Evolutionary conservation across 2,113 vertebrate genomes (phyloP).

Genomic region (Nipponia nippon): DNA sequence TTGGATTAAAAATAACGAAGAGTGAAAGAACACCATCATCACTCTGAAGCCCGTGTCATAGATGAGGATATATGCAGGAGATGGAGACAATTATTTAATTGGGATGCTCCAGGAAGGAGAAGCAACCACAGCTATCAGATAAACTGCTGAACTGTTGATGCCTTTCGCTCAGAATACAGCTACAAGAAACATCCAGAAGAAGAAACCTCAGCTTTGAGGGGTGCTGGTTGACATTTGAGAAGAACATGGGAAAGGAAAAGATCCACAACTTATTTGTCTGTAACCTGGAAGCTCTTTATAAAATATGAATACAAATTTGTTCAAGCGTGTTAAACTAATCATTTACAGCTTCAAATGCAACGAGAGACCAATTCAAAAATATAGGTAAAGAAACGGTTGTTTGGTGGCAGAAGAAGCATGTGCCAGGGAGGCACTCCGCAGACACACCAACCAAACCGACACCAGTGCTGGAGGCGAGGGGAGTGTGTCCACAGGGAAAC

Average conservation of each 20-base stretch:
- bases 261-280: neutral
- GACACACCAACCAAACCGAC: neutral
- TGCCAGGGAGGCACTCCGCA: neutral
- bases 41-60: neutral
- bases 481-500: neutral
- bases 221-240: neutral
- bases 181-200: neutral
- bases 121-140: constrained; percentile 7
- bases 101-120: neutral
- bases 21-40: neutral
- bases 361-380: neutral
- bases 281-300: neutral
- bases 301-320: neutral
- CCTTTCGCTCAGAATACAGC: neutral
- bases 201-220: neutral
- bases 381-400: neutral
- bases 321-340: neutral
- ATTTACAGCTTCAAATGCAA: neutral
- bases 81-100: neutral
- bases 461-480: neutral
- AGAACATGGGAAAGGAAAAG: neutral
- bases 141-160: neutral
- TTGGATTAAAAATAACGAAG: neutral
- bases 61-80: neutral
- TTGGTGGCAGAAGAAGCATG: neutral